These are phyloP conservation scores for Neoarius graeffei DNA, from an alignment of 2,113 vertebrate species.

Conservation along the genomic window DNA sequence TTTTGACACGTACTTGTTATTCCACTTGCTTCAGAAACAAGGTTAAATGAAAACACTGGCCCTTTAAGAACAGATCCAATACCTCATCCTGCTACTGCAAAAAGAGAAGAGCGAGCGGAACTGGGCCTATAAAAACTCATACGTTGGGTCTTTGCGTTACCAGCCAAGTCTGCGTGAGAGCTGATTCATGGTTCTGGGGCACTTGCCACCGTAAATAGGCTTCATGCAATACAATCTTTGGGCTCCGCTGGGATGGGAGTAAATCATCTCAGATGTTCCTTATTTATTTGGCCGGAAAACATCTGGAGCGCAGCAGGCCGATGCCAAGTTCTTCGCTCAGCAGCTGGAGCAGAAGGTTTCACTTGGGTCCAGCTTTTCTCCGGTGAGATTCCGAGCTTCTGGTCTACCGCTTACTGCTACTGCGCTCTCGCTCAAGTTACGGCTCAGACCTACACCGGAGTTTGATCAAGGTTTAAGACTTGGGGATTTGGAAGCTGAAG, in stretches of 20 bases:
- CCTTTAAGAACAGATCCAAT: conserved; percentile 46
- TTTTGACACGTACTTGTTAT: not conserved
- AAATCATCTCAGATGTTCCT: conserved; percentile 79
- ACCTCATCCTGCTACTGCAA: conserved; percentile 48
- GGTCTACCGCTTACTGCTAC: conserved; percentile 9
- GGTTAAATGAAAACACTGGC: not conserved
- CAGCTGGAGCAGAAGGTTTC: conserved; percentile 47
- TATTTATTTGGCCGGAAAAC: conserved; percentile 78
- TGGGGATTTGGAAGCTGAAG: not conserved
- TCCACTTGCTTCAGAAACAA: not conserved
- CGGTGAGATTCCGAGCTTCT: not conserved
- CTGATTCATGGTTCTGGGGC: conserved; percentile 75
- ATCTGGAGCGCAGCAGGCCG: conserved; percentile 70
- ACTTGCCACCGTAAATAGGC: conserved; percentile 76
- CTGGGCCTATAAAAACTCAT: conserved; percentile 67
- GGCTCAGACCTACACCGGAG: not conserved
- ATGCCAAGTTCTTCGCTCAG: conserved; percentile 64
- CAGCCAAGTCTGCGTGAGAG: conserved; percentile 73
- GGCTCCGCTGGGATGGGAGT: conserved; percentile 75
- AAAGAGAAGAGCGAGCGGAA: not conserved
- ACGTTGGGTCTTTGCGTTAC: conserved; percentile 74
- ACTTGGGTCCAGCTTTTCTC: conserved; percentile 47
- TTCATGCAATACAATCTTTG: conserved; percentile 71
- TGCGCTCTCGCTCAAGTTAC: not conserved
- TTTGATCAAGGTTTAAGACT: not conserved